Evolutionary conservation across 2,113 vertebrate species (phyloP).

Genomic region (Acrocephalus arundinaceus): DNA sequence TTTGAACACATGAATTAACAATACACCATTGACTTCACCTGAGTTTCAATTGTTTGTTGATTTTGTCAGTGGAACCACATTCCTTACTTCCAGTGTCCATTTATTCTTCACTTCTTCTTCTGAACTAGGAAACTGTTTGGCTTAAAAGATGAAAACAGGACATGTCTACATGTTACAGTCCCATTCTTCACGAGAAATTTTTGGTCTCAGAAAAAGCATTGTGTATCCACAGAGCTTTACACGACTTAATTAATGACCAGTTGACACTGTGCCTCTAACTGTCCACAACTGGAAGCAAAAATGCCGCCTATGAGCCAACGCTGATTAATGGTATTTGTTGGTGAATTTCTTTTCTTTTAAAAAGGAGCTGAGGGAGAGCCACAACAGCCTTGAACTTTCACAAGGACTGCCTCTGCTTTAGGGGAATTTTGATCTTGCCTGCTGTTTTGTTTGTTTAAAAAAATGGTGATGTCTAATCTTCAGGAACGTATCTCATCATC

Average conservation of each 20-base stretch:
- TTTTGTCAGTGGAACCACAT: background rate
- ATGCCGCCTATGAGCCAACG: background rate
- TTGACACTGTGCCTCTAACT: constrained; percentile 27
- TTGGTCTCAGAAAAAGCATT: background rate
- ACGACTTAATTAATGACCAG: background rate
- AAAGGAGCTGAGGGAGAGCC: background rate
- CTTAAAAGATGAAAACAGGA: background rate
- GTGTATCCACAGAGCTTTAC: background rate
- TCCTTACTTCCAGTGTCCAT: background rate
- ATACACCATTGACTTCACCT: background rate
- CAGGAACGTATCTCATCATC: constrained; percentile 70
- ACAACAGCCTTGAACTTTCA: constrained; percentile 29
- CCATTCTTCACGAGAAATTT: background rate
- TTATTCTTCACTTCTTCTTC: background rate
- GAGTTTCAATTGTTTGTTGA: background rate
- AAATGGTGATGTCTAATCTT: constrained; percentile 72
- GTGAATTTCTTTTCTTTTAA: background rate
- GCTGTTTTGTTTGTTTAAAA: constrained; percentile 67
- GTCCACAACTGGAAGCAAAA: constrained; percentile 19
- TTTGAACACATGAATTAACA: background rate
- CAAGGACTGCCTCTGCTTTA: constrained; percentile 51
- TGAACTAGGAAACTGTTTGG: background rate
- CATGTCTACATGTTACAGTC: background rate
- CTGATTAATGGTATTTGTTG: background rate
- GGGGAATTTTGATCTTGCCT: constrained; percentile 68